These are phyloP conservation scores for Lipotes vexillifer DNA, from an alignment of 2,113 vertebrate genomes.

Conservation along the genomic window DNA sequence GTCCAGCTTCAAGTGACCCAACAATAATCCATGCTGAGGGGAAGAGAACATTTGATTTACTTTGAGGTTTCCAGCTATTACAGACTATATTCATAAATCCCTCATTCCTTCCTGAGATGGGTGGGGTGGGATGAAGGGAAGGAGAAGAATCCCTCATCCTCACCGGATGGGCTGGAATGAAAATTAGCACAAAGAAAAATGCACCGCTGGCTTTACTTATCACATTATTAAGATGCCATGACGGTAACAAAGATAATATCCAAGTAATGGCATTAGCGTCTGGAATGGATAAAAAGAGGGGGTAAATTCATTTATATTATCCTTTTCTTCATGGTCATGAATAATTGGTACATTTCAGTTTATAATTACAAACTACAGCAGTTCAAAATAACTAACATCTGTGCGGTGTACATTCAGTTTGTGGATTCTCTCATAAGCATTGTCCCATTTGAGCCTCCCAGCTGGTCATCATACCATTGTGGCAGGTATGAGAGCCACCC, in stretches of 20 bases:
- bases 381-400: not conserved
- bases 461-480: not conserved
- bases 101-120: not conserved
- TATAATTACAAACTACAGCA: not conserved
- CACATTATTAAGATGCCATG: not conserved
- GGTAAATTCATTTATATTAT: not conserved
- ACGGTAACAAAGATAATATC: not conserved
- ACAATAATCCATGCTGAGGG: not conserved
- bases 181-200: conserved; percentile 28
- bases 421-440: not conserved
- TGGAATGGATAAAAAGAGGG: not conserved
- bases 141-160: not conserved
- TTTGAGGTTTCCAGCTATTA: not conserved
- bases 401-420: not conserved
- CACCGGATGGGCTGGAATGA: not conserved
- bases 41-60: not conserved
- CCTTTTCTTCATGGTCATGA: not conserved
- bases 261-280: not conserved
- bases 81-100: not conserved
- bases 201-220: conserved; percentile 18
- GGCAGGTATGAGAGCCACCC: not conserved
- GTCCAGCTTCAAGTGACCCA: not conserved
- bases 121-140: not conserved
- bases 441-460: not conserved
- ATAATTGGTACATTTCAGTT: not conserved